Base-by-base conservation (phyloP, 2,113 vertebrate species). In the Oxyruncus cristatus region DNA sequence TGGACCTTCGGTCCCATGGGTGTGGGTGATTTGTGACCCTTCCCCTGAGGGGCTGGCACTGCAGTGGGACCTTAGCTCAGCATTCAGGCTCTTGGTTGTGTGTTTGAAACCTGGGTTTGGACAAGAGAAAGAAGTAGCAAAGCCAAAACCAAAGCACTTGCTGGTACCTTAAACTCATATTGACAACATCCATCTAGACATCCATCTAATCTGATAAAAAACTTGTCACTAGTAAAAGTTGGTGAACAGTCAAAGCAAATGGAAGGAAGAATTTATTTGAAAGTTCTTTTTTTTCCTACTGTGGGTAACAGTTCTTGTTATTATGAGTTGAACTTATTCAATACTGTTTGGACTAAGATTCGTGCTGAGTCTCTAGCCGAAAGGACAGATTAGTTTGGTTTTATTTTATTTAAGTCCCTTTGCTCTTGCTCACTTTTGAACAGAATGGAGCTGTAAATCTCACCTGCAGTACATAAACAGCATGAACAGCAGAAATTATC, bases 371-470 rank as follows among this genome's bases (percentile, higher is more conserved):
- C 76, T 90, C 53, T 71, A 89, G 92, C 87, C 94, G 91, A 85
- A 94, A 95, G 79, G 72, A 79, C 55, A 93, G 89, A 94, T 94
- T 82, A 88, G 63, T 92, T 93, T 86, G 86, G 76, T 42, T 95
- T 90, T 92, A 88, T 94, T 95, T 96, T 89, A 67, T 84, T 83
- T 91, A 72, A 92, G 70, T 95, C 84, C 59, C 78, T 95, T 97
- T 97, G 78, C 87, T 95, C 46, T 88, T 74, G 68, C 52, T 93
- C 63, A 72, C 77, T 96, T 94, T 88, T 92, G 26, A 89, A 83
- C 58, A 73, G 88, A 86, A 88, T 81, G 41, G 75, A 92, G 79
- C 77, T 91, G 62, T 92, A 95, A 90, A 92, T 92, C 80, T 93
- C 39, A 89, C 80, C 59, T 91, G 47, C 68, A 68, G 63, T 77